Evolutionary conservation across 2,113 vertebrate genomes (phyloP).

Genomic region (Phainopepla nitens): DNA sequence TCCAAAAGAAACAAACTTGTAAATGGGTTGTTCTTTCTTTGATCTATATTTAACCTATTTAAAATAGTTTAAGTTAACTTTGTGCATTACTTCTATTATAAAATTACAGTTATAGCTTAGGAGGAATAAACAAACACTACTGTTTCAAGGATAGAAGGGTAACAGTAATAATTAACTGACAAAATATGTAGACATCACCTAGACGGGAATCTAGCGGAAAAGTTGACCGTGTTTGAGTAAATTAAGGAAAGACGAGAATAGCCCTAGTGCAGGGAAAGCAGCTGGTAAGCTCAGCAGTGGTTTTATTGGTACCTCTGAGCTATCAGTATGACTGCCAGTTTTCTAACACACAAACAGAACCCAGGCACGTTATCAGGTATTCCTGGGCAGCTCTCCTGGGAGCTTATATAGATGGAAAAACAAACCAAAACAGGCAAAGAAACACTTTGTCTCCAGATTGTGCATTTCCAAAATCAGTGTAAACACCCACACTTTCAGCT

Average conservation of each 20-base stretch:
- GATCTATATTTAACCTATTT: not conserved
- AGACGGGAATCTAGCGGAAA: not conserved
- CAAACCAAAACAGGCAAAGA: not conserved
- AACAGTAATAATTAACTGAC: not conserved
- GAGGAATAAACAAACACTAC: not conserved
- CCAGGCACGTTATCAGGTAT: not conserved
- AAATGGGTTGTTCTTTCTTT: not conserved
- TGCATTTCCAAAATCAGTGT: not conserved
- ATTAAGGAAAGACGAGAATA: not conserved
- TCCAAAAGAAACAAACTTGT: not conserved
- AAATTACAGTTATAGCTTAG: not conserved
- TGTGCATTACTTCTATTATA: not conserved
- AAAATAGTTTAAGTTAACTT: not conserved
- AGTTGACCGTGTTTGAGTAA: not conserved
- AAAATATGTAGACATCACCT: not conserved
- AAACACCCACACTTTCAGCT: not conserved
- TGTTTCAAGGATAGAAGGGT: not conserved
- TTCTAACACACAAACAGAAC: not conserved
- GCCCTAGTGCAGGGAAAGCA: not conserved
- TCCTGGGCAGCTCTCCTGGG: not conserved
- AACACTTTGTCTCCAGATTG: not conserved
- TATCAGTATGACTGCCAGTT: not conserved
- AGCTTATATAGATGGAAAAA: not conserved
- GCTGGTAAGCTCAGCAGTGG: not conserved
- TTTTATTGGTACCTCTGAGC: not conserved